phyloP scores from a whole-genome alignment of 2,797 vertebrate species.

The Enteromius fasciolatus region DNA sequence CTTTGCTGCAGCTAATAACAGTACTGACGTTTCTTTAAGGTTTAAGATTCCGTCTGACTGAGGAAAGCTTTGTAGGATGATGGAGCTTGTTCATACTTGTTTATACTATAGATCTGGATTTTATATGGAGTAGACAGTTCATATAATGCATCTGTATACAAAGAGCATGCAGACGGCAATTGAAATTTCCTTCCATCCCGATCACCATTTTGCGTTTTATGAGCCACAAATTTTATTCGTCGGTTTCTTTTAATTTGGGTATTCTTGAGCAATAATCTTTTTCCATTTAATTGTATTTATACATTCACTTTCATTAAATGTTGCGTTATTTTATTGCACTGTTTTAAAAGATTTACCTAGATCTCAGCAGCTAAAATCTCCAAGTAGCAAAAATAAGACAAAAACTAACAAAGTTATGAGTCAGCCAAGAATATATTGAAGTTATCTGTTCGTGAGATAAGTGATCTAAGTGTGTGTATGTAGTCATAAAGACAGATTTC shows the following conservation, averaged over 20 bases:
- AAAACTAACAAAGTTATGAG: not conserved
- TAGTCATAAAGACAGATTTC: slow-evolving; percentile 36
- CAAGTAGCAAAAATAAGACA: slow-evolving; percentile 8
- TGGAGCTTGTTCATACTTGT: not conserved
- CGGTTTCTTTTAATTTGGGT: not conserved
- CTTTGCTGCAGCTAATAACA: slow-evolving; percentile 34
- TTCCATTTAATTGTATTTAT: not conserved
- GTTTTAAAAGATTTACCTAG: not conserved
- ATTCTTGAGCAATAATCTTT: not conserved
- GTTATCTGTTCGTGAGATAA: slow-evolving; percentile 25
- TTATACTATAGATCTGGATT: slow-evolving; percentile 9
- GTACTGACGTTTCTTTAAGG: slow-evolving; percentile 8
- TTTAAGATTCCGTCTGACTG: not conserved
- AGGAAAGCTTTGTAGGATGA: not conserved
- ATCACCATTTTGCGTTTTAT: not conserved
- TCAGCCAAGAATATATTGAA: slow-evolving; percentile 57
- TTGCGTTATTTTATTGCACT: not conserved
- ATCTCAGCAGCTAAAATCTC: not conserved
- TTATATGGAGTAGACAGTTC: not conserved
- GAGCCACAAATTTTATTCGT: not conserved
- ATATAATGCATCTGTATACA: slow-evolving; percentile 2
- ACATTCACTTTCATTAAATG: not conserved
- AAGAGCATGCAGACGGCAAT: not conserved
- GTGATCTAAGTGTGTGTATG: slow-evolving; percentile 15
- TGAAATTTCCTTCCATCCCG: not conserved